Evolutionary conservation across 2,888 invertebrate species (phyloP).

Genomic region (Alentia gelatinosa): DNA sequence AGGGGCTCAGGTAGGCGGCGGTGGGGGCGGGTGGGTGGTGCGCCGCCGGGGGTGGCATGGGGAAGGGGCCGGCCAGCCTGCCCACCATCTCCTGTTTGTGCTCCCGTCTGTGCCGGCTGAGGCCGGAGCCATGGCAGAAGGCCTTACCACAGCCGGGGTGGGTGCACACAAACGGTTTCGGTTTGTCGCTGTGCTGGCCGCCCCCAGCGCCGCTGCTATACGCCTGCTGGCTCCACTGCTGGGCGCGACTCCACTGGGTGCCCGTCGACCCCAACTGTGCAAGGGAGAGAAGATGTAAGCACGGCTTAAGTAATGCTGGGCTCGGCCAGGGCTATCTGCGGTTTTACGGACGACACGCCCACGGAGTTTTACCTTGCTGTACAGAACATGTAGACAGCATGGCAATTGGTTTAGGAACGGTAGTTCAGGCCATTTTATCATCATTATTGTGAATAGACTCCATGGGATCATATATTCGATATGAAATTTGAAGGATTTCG

Average conservation of each 20-base stretch:
- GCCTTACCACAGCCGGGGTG: not conserved
- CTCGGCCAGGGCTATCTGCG: no score
- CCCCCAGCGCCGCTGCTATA: no score
- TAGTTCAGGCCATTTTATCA: no score
- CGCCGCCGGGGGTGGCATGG: not conserved
- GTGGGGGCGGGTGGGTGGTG: not conserved
- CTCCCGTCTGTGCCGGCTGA: not conserved
- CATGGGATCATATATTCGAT: no score
- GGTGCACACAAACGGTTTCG: slow-evolving; percentile 4
- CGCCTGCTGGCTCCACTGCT: not conserved
- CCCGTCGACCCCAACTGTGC: not conserved
- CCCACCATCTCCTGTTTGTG: not conserved
- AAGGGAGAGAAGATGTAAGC: not conserved
- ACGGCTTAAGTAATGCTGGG: not conserved
- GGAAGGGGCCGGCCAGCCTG: not conserved
- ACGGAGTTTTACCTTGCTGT: no score
- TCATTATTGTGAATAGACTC: no score
- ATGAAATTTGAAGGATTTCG: no score
- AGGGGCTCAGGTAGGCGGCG: no score
- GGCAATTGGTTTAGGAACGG: no score
- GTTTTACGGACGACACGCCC: no score
- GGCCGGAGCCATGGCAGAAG: slow-evolving; percentile 11
- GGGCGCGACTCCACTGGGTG: not conserved
- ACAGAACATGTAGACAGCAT: no score
- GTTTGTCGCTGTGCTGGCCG: not conserved